Base-by-base conservation (phyloP, 2,113 vertebrate species). In the Prinia subflava region DNA sequence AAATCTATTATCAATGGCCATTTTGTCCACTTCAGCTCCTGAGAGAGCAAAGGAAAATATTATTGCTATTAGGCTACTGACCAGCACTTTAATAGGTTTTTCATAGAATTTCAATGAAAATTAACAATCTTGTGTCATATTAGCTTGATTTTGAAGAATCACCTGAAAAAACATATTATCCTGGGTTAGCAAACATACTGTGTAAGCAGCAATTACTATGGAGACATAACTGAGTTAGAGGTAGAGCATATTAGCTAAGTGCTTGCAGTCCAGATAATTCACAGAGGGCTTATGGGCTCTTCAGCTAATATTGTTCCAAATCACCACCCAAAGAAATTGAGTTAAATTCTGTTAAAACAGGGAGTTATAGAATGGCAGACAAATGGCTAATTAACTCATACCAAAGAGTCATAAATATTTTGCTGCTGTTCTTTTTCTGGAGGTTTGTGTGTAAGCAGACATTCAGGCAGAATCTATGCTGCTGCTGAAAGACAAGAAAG, bases 141-240 rank as follows among this genome's bases (percentile, higher is more conserved):
- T 83, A 80, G 16, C 11, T 56, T 87, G 75, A 87, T 87, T 95
- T 81, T 92, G 65, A 89, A 89, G 71, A 93, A 63, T 78, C 22
- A 24, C 28, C 60, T 62, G 35, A 39, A 35, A 84, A 78, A 6
- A 78, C n/a, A 56, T 56, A 82, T 92, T 91, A 78, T 84, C 31
- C 24, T 71, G 24, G 18, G 44, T 87, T 91, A 92, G 68, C 52
- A 86, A 94, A 83, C 35, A 81, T 55, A 46, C 46, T 74, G 39
- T 67, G 44, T 87, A 92, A 92, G 70, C 31, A 90, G 31, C 28
- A 84, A 73, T 87, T 92, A 30, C 77, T 71, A 41, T 82, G 65
- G 77, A 94, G 69, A 84, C 24, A 22, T 89, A 91, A 89, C 4
- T 64, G 77, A 84, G 13, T 89, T 87, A 83, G 69, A 90, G 46